Conservation (phyloP, 2,888 invertebrate genomes). For the Drosophila multiciliata region DNA sequence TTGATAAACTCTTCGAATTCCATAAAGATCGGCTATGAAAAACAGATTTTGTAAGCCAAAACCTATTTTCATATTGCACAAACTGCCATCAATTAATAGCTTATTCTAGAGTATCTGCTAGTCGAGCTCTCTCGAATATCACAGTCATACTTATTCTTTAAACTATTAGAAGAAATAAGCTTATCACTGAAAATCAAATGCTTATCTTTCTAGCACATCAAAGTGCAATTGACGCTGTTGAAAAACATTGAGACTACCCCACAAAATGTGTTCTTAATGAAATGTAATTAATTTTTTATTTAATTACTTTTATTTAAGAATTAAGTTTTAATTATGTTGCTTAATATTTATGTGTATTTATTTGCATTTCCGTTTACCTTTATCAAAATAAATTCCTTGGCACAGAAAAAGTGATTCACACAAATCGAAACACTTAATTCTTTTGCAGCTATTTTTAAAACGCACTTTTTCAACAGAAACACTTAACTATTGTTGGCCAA, state of each 20-base stretch:
- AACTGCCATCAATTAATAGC: neutral
- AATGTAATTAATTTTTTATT: neutral
- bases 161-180: neutral
- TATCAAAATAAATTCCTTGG: neutral
- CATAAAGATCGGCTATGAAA: neutral
- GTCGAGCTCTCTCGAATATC: neutral
- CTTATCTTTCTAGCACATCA: slow-evolving; percentile 1
- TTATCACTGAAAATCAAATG: neutral
- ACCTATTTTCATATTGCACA: neutral
- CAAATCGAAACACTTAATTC: neutral
- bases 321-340: neutral
- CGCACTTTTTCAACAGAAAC: neutral
- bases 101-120: neutral
- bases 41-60: neutral
- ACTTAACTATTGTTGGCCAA: neutral
- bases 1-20: neutral
- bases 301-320: neutral
- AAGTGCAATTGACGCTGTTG: neutral
- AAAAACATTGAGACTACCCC: neutral
- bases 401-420: neutral
- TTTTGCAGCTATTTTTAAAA: neutral
- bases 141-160: neutral
- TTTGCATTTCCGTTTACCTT: neutral
- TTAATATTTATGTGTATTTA: neutral
- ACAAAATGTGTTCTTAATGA: neutral